These are phyloP conservation scores for Gymnothorax reevesii DNA, from an alignment of 2,797 vertebrate species.

Conservation along the genomic window DNA sequence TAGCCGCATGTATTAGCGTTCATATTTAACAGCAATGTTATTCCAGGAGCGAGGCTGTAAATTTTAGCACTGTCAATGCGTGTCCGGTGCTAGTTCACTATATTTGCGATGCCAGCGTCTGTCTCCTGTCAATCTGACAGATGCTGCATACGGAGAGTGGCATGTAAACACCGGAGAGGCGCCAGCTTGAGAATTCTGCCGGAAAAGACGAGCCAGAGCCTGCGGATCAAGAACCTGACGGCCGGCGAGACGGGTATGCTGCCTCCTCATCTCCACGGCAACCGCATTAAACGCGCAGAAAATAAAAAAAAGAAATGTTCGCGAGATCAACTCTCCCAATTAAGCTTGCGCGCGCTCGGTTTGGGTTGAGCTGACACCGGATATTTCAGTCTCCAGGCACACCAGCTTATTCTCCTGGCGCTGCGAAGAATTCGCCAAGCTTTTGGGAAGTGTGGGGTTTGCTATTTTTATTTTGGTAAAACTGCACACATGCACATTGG, in stretches of 20 bases:
- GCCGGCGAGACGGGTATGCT: not conserved
- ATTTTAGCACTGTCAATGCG: not conserved
- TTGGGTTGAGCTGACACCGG: too few species aligned
- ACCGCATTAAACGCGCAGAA: not conserved
- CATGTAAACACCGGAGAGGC: slow-evolving; percentile 49
- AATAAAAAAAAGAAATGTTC: not conserved
- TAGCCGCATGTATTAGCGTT: not conserved
- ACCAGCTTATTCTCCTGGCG: too few species aligned
- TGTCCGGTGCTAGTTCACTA: not conserved
- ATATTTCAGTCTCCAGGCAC: too few species aligned
- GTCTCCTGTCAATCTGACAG: slow-evolving; percentile 31
- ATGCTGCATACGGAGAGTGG: slow-evolving; percentile 27
- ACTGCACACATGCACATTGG: not conserved
- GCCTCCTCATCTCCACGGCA: slow-evolving; percentile 1
- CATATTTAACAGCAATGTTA: not conserved
- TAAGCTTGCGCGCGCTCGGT: too few species aligned
- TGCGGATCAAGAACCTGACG: slow-evolving; percentile 2
- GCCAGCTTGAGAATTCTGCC: slow-evolving; percentile 59
- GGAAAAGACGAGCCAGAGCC: slow-evolving; percentile 47
- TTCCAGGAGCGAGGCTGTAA: not conserved
- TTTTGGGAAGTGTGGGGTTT: too few species aligned
- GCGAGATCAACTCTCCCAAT: too few species aligned
- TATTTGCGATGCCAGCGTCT: slow-evolving; percentile 18
- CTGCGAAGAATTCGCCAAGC: too few species aligned
- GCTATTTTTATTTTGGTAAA: not conserved